Conservation (phyloP, 2,888 invertebrate species). For the Lottia gigantea region DNA sequence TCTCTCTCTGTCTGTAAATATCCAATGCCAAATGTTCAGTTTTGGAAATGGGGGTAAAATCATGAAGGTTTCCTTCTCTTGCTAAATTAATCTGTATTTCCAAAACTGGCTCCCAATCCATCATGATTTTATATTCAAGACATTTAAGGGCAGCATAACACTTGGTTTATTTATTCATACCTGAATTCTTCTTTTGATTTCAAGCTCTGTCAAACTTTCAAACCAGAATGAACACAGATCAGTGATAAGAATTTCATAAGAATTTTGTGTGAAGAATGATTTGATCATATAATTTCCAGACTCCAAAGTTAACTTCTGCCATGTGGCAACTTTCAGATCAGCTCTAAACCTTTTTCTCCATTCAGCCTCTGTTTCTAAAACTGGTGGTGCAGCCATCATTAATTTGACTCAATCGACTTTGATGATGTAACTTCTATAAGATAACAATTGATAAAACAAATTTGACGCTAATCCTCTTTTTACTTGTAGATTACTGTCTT, state of each 20-base stretch:
- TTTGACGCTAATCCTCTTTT: no score
- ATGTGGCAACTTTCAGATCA: slow-evolving; percentile 49
- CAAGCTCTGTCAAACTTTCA: slow-evolving; percentile 45
- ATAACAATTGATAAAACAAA: no score
- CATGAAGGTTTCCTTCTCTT: no score
- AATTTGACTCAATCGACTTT: neutral
- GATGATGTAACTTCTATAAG: neutral
- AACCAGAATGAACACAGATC: slow-evolving; percentile 52
- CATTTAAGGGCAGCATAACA: no score
- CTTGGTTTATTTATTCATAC: no score
- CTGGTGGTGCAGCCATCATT: neutral
- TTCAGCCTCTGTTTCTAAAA: slow-evolving; percentile 53
- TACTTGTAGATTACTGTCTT: no score
- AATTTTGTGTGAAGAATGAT: slow-evolving; percentile 44
- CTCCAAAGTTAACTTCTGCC: slow-evolving; percentile 46
- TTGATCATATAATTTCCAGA: slow-evolving; percentile 48
- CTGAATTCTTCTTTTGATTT: slow-evolving; percentile 48
- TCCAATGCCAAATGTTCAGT: no score
- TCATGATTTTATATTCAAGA: no score
- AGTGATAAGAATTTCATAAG: slow-evolving; percentile 53
- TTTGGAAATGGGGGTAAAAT: no score
- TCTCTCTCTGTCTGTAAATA: no score
- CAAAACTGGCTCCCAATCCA: no score
- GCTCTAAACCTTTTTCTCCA: slow-evolving; percentile 59
- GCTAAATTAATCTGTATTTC: no score